phyloP scores from a whole-genome alignment of 1,140 invertebrate species.

The Zaprionus ghesquierei region DNA sequence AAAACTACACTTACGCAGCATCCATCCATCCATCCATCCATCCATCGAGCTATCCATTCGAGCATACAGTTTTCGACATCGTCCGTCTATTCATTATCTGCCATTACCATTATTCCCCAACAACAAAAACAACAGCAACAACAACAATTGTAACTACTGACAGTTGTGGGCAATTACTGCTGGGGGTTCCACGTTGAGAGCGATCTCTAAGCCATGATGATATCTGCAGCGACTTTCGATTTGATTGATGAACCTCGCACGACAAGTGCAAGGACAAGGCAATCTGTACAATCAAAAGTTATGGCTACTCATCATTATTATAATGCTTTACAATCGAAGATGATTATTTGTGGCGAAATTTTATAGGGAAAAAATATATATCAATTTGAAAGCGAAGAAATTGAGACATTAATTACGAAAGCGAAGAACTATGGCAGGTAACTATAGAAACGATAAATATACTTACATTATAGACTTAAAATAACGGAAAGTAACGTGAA shows the following conservation, averaged over 20 bases:
- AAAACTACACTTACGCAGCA: slow-evolving; percentile 75
- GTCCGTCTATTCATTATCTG: slow-evolving; percentile 62
- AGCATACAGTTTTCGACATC: slow-evolving; percentile 14
- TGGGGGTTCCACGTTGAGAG: background rate
- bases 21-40: background rate
- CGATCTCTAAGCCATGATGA: background rate
- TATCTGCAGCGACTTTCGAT: background rate
- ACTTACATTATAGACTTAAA: no score
- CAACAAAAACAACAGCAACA: background rate
- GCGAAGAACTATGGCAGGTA: background rate
- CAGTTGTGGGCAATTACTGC: slow-evolving; percentile 1
- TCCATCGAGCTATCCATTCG: background rate
- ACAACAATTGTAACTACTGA: slow-evolving; percentile 2
- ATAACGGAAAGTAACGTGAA: no score
- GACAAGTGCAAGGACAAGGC: background rate
- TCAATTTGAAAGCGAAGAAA: background rate
- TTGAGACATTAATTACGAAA: background rate
- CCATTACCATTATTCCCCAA: slow-evolving; percentile 55
- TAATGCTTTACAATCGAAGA: background rate
- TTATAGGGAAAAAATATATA: background rate
- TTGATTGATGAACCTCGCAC: background rate
- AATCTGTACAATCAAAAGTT: background rate
- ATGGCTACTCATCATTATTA: background rate
- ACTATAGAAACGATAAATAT: no score
- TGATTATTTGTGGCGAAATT: background rate